Conservation (phyloP, 2,797 vertebrate genomes). For the Oophaga sylvatica region DNA sequence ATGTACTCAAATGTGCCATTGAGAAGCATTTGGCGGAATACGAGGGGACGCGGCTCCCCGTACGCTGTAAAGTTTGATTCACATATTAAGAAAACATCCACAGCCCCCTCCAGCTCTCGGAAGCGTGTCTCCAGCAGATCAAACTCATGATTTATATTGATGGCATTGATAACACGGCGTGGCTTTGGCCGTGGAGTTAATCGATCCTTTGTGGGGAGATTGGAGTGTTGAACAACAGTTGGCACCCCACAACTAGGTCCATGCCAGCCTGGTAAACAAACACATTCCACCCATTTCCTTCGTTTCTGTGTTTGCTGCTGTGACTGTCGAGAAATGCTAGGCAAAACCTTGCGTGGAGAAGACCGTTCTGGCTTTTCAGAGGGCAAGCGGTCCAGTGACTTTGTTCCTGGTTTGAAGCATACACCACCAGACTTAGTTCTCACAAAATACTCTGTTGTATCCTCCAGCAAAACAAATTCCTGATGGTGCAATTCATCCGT, state of each 20-base stretch:
- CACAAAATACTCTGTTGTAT: constrained; percentile 85
- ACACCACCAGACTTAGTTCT: constrained; percentile 90
- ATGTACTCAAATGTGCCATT: constrained; percentile 93
- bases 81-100: constrained; percentile 92
- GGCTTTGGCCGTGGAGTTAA: constrained; percentile 85
- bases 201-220: constrained; percentile 94
- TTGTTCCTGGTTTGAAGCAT: constrained; percentile 92
- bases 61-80: constrained; percentile 99
- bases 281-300: constrained; percentile 88
- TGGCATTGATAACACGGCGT: constrained; percentile 91
- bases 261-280: constrained; percentile 94
- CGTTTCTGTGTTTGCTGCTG: constrained; percentile 67
- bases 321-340: constrained; percentile 66
- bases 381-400: constrained; percentile 76
- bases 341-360: constrained; percentile 61
- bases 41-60: constrained; percentile 87
- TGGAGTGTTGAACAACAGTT: constrained; percentile 96
- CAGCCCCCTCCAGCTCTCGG: constrained; percentile 86
- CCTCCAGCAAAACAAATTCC: constrained; percentile 80
- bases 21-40: constrained; percentile 86
- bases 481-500: constrained; percentile 77
- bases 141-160: constrained; percentile 97
- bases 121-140: constrained; percentile 94
- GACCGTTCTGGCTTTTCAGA: constrained; percentile 64
- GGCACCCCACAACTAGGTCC: constrained; percentile 96